These are phyloP conservation scores for Nephrotoma guestfalica DNA, from an alignment of 2,888 invertebrate genomes.

Conservation along the genomic window DNA sequence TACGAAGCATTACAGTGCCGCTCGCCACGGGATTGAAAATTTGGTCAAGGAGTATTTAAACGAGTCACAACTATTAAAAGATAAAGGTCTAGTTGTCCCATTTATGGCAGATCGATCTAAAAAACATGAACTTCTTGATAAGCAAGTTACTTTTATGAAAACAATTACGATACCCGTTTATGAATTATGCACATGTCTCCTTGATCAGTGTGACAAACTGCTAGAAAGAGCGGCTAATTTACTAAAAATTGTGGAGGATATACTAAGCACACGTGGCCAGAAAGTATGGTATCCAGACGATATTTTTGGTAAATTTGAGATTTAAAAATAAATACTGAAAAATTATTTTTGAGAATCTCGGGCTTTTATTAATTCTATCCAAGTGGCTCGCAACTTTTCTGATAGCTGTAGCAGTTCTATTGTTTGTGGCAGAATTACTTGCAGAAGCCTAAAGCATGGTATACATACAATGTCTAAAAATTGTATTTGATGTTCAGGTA, in stretches of 20 bases:
- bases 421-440: slow-evolving; percentile 39
- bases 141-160: neutral
- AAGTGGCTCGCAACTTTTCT: neutral
- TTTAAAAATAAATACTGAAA: neutral
- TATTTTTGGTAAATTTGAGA: neutral
- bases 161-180: neutral
- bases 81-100: neutral
- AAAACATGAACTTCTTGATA: neutral
- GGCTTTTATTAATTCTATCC: neutral
- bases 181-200: neutral
- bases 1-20: neutral
- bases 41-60: neutral
- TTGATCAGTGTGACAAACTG: neutral
- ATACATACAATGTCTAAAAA: slow-evolving; percentile 44
- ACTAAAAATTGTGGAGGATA: neutral
- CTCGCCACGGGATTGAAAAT: neutral
- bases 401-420: slow-evolving; percentile 22
- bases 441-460: slow-evolving; percentile 40
- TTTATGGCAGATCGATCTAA: neutral
- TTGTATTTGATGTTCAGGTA: slow-evolving; percentile 48
- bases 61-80: neutral
- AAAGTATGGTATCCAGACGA: neutral
- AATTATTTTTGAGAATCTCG: neutral
- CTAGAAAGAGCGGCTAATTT: neutral
- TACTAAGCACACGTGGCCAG: neutral